Percentiles rank a stretch among this genome's conserved stretches.
Evolutionary conservation across 1,140 invertebrate genomes (phyloP).

Genomic region (Helicoverpa armigera): DNA sequence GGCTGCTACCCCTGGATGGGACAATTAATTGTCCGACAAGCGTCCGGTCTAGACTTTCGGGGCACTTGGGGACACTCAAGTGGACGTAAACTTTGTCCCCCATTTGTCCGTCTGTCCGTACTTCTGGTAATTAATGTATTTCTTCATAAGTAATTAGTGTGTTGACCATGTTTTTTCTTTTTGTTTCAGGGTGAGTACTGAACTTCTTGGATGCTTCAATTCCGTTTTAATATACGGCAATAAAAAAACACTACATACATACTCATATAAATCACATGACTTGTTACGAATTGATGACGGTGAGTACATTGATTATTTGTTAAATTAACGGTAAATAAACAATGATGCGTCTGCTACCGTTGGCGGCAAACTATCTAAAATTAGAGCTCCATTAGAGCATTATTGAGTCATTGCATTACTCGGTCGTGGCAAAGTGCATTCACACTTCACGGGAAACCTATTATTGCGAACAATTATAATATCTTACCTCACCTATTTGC

Average conservation of each 20-base stretch:
- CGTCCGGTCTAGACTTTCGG: constrained; percentile 58
- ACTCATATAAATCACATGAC: too few relatives aligned
- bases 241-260: too few relatives aligned
- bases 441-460: constrained; percentile 10
- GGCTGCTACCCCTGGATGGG: constrained; percentile 13
- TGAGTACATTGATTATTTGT: neutral
- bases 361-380: constrained; percentile 15
- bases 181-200: constrained; percentile 40
- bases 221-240: neutral
- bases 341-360: constrained; percentile 14
- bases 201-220: neutral
- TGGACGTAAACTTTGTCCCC: constrained; percentile 25
- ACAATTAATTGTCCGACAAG: constrained; percentile 53
- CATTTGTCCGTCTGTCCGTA: constrained; percentile 8
- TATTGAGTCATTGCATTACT: constrained; percentile 11
- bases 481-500: constrained; percentile 4
- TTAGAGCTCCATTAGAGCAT: neutral
- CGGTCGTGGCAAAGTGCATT: constrained; percentile 15
- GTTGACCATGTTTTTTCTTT: constrained; percentile 19
- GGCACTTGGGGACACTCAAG: constrained; percentile 41
- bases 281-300: neutral
- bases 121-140: constrained; percentile 24
- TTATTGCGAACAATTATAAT: constrained; percentile 9
- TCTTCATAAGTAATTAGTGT: constrained; percentile 13
- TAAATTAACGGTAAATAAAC: neutral